A percentile compares a stretch with the other conserved stretches of the same genome.
These are phyloP conservation scores for Masticophis lateralis DNA, from an alignment of 2,797 vertebrate species.

Conservation along the genomic window DNA sequence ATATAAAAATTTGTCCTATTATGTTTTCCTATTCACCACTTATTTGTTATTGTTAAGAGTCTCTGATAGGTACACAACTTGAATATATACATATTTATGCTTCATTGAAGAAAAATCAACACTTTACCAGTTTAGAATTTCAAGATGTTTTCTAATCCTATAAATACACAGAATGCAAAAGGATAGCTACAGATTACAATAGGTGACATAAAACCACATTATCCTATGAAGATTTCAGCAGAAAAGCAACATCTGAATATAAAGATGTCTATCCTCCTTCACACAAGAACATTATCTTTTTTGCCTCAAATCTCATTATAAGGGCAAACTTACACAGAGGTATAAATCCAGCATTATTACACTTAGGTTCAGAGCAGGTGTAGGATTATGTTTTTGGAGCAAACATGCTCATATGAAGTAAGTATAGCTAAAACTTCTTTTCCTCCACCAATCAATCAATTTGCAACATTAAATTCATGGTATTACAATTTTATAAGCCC, in stretches of 20 bases:
- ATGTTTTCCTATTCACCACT: neutral
- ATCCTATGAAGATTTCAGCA: neutral
- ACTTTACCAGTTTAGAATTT: neutral
- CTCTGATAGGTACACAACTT: neutral
- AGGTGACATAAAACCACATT: neutral
- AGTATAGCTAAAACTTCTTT: too few relatives aligned
- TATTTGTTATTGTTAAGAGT: neutral
- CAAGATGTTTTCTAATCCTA: neutral
- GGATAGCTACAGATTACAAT: neutral
- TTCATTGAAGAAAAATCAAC: neutral
- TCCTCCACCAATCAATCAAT: neutral
- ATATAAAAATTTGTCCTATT: neutral
- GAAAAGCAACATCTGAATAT: neutral
- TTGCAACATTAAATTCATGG: neutral
- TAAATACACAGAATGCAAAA: neutral
- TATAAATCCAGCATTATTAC: neutral
- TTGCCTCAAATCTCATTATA: neutral
- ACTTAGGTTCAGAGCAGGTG: neutral
- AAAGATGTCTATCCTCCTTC: neutral
- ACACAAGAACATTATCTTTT: neutral
- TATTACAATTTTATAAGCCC: neutral
- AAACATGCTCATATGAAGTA: neutral
- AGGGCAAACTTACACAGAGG: neutral
- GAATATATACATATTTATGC: neutral
- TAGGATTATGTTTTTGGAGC: neutral